Percentiles rank a stretch among this genome's conserved stretches.
phyloP scores from a whole-genome alignment of 2,113 vertebrate species.

The Carassius auratus region DNA sequence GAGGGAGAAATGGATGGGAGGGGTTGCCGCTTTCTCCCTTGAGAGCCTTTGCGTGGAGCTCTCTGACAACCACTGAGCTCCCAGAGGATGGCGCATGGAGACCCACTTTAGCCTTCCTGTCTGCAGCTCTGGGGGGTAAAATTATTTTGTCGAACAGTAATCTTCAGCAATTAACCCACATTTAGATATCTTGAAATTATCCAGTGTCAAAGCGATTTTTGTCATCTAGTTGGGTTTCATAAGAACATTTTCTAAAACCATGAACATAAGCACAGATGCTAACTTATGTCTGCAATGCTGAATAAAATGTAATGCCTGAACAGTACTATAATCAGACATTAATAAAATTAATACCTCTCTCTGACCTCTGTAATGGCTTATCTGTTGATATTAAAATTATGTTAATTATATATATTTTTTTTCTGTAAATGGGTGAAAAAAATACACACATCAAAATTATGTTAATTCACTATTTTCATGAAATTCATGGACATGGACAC shows the following conservation, averaged over 20 bases:
- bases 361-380: too few species aligned
- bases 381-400: too few species aligned
- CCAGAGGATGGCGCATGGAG: conserved; percentile 27
- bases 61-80: conserved; percentile 35
- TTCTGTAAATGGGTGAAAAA: too few species aligned
- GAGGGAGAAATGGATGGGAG: conserved; percentile 17
- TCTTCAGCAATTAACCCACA: conserved; percentile 63
- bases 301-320: background rate
- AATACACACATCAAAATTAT: too few species aligned
- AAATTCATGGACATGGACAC: too few species aligned
- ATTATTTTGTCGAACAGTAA: conserved; percentile 38
- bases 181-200: conserved; percentile 57
- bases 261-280: background rate
- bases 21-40: conserved; percentile 46
- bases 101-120: conserved; percentile 47
- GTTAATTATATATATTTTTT: too few species aligned
- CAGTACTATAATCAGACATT: too few species aligned
- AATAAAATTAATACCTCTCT: too few species aligned
- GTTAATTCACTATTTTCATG: too few species aligned
- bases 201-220: conserved; percentile 46
- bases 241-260: conserved; percentile 22
- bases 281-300: background rate
- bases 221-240: conserved; percentile 52
- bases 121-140: conserved; percentile 26
- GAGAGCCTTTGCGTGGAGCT: conserved; percentile 45